Percentiles rank a stretch among this genome's conserved stretches.
These are phyloP conservation scores for Theocolax elegans DNA, from an alignment of 1,140 invertebrate species.

Conservation along the genomic window DNA sequence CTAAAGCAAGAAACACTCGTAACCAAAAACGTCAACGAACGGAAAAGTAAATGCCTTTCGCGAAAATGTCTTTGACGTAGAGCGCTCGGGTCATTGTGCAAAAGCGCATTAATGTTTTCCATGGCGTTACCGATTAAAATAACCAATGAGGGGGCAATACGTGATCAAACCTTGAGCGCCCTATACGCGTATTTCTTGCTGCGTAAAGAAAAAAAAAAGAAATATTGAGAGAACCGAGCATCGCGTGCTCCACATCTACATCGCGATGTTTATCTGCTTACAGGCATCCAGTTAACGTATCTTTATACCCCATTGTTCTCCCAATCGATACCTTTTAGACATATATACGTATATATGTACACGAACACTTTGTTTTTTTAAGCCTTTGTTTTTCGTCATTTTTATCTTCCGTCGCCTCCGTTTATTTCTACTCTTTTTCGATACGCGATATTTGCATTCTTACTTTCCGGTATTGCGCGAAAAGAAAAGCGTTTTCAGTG, in stretches of 20 bases:
- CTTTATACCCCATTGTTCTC: slow-evolving; percentile 32
- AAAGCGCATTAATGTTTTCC: slow-evolving; percentile 1
- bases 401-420: slow-evolving; percentile 1
- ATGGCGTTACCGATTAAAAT: neutral
- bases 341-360: neutral
- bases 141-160: slow-evolving; percentile 7
- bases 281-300: slow-evolving; percentile 1
- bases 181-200: neutral
- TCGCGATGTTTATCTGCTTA: slow-evolving; percentile 15
- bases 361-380: neutral
- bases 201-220: neutral
- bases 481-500: too few species aligned
- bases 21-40: too few species aligned
- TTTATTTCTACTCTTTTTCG: too few species aligned
- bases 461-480: slow-evolving; percentile 2
- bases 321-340: slow-evolving; percentile 10
- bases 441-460: neutral
- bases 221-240: neutral
- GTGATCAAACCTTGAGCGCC: slow-evolving; percentile 15
- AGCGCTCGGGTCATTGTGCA: neutral
- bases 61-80: too few species aligned
- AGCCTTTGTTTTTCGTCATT: neutral
- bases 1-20: too few species aligned
- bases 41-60: too few species aligned
- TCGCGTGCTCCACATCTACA: slow-evolving; percentile 19